phyloP scores from a whole-genome alignment of 2,888 invertebrate species.

The Pristionchus arcanus region DNA sequence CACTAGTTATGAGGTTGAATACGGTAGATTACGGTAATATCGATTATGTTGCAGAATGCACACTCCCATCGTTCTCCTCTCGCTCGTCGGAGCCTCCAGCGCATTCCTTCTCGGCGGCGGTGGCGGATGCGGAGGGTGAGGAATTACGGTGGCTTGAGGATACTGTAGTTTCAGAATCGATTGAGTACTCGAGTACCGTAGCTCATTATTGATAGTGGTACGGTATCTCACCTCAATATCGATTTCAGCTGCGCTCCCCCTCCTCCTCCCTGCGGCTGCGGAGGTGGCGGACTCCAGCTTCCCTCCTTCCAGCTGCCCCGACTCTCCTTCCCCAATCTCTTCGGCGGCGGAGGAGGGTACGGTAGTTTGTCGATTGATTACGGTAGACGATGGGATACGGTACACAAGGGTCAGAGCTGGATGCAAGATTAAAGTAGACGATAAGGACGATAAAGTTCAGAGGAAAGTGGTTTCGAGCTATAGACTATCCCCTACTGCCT shows the following conservation, averaged over 20 bases:
- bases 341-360: constrained; percentile 32
- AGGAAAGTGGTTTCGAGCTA: too few relatives aligned
- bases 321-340: background rate
- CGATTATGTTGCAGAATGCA: constrained; percentile 17
- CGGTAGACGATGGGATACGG: background rate
- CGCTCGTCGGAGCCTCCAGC: constrained; percentile 9
- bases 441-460: too few relatives aligned
- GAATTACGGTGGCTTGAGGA: background rate
- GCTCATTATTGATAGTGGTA: background rate
- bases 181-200: background rate
- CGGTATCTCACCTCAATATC: background rate
- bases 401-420: too few relatives aligned
- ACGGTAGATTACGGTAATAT: background rate
- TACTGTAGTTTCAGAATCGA: background rate
- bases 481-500: too few relatives aligned
- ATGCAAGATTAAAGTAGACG: too few relatives aligned
- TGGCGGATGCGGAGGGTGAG: constrained; percentile 35
- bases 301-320: background rate
- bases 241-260: constrained; percentile 6
- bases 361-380: background rate
- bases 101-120: constrained; percentile 3
- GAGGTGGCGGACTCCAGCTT: constrained; percentile 18
- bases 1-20: background rate
- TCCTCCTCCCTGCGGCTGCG: constrained; percentile 18
- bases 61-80: constrained; percentile 14